These are phyloP conservation scores for Psylliodes chrysocephalus DNA, from an alignment of 2,888 invertebrate genomes.

Conservation along the genomic window DNA sequence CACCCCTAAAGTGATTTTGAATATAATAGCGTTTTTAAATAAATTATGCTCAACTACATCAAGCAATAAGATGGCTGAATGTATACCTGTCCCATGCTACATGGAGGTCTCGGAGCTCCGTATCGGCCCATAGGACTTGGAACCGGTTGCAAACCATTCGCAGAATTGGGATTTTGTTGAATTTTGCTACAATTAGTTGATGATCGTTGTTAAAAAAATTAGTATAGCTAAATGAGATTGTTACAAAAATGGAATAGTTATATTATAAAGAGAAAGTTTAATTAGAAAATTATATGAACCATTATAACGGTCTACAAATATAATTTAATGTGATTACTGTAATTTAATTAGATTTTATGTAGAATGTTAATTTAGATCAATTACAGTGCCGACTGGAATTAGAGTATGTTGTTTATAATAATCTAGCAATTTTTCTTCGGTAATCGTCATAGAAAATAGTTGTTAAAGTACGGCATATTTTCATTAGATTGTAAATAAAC, in stretches of 20 bases:
- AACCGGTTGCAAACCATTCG: conserved; percentile 59
- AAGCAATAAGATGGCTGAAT: neutral
- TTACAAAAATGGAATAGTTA: neutral
- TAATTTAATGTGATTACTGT: neutral
- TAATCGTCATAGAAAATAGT: too few species aligned
- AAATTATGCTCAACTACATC: too few species aligned
- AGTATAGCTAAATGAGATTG: neutral
- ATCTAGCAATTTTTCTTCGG: too few species aligned
- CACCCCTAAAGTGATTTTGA: too few species aligned
- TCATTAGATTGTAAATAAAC: too few species aligned
- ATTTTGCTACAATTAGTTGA: conserved; percentile 36
- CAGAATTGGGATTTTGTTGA: conserved; percentile 44
- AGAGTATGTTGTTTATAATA: too few species aligned
- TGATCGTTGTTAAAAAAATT: conserved; percentile 14
- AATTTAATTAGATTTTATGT: neutral
- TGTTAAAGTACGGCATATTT: too few species aligned
- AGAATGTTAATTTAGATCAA: too few species aligned
- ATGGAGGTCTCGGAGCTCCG: conserved; percentile 72
- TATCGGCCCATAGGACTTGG: conserved; percentile 67
- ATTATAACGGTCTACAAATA: neutral
- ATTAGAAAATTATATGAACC: neutral
- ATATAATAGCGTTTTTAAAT: too few species aligned
- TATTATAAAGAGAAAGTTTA: conserved; percentile 7
- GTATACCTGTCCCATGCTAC: conserved; percentile 75
- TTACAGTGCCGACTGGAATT: too few species aligned